phyloP scores from a whole-genome alignment of 1,140 invertebrate species.

The Carposina sasakii region DNA sequence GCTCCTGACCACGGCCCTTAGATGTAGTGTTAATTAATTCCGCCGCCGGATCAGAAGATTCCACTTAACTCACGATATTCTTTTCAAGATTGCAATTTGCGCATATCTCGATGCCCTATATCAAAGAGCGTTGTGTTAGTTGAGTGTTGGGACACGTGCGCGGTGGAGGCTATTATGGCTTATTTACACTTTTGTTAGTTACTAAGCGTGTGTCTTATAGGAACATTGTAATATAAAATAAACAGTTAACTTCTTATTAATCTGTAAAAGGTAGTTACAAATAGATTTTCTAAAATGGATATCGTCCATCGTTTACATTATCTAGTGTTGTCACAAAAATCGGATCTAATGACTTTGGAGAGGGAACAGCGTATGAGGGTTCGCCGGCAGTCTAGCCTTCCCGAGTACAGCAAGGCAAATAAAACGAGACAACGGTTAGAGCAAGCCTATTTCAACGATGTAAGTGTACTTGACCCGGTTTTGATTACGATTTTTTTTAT shows the following conservation, averaged over 20 bases:
- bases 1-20: too few species aligned
- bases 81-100: too few species aligned
- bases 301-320: slow-evolving; percentile 68
- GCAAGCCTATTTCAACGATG: slow-evolving; percentile 63
- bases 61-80: too few species aligned
- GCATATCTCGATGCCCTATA: too few species aligned
- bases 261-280: background rate
- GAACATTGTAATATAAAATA: background rate
- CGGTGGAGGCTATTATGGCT: too few species aligned
- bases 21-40: too few species aligned
- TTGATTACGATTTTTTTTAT: too few species aligned
- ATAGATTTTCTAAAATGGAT: slow-evolving; percentile 50
- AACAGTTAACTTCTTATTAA: background rate
- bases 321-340: slow-evolving; percentile 67
- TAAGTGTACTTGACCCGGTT: slow-evolving; percentile 47
- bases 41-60: too few species aligned
- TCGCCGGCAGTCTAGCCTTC: slow-evolving; percentile 76
- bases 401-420: slow-evolving; percentile 62
- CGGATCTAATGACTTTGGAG: slow-evolving; percentile 67
- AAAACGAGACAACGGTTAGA: slow-evolving; percentile 55
- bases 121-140: too few species aligned
- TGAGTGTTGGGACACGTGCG: too few species aligned
- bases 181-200: too few species aligned
- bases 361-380: slow-evolving; percentile 69
- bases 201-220: background rate